A percentile compares a stretch with the other conserved stretches of the same genome.
These are phyloP conservation scores for Agrilus planipennis DNA, from an alignment of 1,140 invertebrate genomes.

Conservation along the genomic window DNA sequence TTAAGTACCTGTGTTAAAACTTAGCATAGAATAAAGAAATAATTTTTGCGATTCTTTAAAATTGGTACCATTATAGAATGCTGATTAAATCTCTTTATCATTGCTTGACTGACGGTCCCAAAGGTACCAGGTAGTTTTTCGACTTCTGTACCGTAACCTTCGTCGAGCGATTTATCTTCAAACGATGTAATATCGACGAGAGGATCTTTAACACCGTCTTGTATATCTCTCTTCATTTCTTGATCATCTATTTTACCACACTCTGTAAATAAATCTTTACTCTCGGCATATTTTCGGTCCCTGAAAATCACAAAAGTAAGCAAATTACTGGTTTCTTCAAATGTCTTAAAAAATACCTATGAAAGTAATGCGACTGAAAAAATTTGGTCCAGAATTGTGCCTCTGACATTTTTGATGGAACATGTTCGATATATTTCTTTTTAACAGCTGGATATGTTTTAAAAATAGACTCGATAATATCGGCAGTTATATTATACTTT, in stretches of 20 bases:
- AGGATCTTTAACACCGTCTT: constrained; percentile 62
- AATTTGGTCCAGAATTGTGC: constrained; percentile 99
- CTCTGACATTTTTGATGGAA: constrained; percentile 90
- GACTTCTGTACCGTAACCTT: constrained; percentile 48
- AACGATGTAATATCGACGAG: constrained; percentile 71
- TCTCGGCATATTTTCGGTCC: constrained; percentile 72
- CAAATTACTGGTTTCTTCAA: constrained; percentile 9
- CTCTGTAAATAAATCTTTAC: constrained; percentile 91
- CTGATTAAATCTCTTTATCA: constrained; percentile 95
- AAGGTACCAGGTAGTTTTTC: constrained; percentile 44
- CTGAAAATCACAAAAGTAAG: constrained; percentile 39
- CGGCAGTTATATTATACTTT: constrained; percentile 93
- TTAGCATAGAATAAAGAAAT: no score
- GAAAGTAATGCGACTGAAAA: constrained; percentile 99
- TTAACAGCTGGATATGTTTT: constrained; percentile 98
- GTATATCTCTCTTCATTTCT: constrained; percentile 68
- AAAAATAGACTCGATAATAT: constrained; percentile 97
- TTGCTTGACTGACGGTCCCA: constrained; percentile 75
- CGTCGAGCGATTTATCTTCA: constrained; percentile 60
- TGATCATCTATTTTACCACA: constrained; percentile 94
- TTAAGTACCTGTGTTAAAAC: constrained; percentile 22
- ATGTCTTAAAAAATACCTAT: constrained; percentile 41
- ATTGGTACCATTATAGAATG: constrained; percentile 87
- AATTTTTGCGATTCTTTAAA: constrained; percentile 10
- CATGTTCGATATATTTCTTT: constrained; percentile 92